Percentiles rank a stretch among this genome's conserved stretches.
phyloP scores from a whole-genome alignment of 2,888 invertebrate genomes.

The Rutpela maculata region DNA sequence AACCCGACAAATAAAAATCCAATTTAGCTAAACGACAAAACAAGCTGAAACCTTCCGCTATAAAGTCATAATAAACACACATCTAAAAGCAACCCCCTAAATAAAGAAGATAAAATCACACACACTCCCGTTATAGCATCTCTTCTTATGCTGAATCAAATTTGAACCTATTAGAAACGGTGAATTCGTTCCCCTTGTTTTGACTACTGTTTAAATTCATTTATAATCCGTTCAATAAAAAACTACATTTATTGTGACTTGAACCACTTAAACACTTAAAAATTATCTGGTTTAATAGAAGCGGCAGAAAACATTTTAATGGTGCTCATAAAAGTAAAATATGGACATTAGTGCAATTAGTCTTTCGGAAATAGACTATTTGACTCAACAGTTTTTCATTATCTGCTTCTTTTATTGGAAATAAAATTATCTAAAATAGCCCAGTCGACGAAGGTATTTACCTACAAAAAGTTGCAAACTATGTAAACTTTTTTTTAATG shows the following conservation, averaged over 20 bases:
- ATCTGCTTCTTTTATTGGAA: not conserved
- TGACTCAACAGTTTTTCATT: not conserved
- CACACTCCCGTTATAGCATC: not conserved
- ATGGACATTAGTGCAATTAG: conserved; percentile 51
- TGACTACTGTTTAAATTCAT: conserved; percentile 62
- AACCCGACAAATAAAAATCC: conserved; percentile 68
- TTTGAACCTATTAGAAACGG: conserved; percentile 45
- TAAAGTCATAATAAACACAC: conserved; percentile 70
- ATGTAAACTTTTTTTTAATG: too few relatives aligned
- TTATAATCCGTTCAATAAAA: conserved; percentile 57
- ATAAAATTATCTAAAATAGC: too few relatives aligned
- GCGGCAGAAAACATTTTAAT: conserved; percentile 54
- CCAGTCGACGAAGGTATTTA: too few relatives aligned
- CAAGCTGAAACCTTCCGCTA: conserved; percentile 67
- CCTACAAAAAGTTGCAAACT: too few relatives aligned
- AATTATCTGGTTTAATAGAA: conserved; percentile 55
- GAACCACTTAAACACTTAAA: conserved; percentile 59
- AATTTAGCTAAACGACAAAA: conserved; percentile 70
- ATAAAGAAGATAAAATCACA: conserved; percentile 58
- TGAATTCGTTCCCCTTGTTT: conserved; percentile 58
- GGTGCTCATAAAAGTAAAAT: conserved; percentile 53
- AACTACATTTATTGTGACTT: conserved; percentile 49
- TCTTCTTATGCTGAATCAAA: conserved; percentile 12
- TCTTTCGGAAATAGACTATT: conserved; percentile 46
- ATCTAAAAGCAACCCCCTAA: conserved; percentile 66